Evolutionary conservation across 2,113 vertebrate genomes (phyloP).

Genomic region (Nesoenas mayeri): DNA sequence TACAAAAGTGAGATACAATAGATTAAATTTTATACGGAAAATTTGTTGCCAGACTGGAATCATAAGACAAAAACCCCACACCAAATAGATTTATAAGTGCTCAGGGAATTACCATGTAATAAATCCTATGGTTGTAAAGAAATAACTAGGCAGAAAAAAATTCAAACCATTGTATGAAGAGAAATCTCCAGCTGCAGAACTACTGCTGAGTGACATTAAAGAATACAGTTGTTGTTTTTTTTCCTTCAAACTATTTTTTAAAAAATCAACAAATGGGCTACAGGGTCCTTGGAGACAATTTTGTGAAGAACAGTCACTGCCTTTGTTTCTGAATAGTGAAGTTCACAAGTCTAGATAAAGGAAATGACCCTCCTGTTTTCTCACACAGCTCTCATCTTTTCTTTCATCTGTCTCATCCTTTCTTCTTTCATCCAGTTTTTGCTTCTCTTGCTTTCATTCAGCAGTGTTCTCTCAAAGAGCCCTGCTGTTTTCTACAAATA

Average conservation of each 20-base stretch:
- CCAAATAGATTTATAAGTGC: conserved; percentile 55
- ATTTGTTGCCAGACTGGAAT: conserved; percentile 59
- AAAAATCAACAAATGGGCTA: conserved; percentile 39
- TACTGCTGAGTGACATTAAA: conserved; percentile 60
- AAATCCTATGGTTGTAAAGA: conserved; percentile 65
- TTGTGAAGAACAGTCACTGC: not conserved
- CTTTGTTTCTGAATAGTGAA: conserved; percentile 57
- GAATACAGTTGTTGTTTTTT: not conserved
- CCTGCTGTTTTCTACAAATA: conserved; percentile 23
- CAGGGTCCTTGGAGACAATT: conserved; percentile 38
- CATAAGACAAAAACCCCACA: not conserved
- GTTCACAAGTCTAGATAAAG: conserved; percentile 20
- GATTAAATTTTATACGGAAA: conserved; percentile 63
- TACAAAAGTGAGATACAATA: conserved; percentile 64
- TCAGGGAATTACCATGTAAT: conserved; percentile 63
- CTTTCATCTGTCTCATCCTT: conserved; percentile 53
- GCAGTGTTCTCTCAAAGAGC: not conserved
- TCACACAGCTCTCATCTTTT: conserved; percentile 33
- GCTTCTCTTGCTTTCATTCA: conserved; percentile 35
- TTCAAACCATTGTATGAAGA: conserved; percentile 49
- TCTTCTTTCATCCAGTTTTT: conserved; percentile 51
- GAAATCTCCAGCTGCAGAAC: conserved; percentile 35
- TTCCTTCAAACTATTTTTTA: conserved; percentile 17
- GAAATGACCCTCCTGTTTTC: conserved; percentile 58
- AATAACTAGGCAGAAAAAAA: conserved; percentile 67